Evolutionary conservation across 2,888 invertebrate genomes (phyloP).

Genomic region (Rhorus exstirpatorius): DNA sequence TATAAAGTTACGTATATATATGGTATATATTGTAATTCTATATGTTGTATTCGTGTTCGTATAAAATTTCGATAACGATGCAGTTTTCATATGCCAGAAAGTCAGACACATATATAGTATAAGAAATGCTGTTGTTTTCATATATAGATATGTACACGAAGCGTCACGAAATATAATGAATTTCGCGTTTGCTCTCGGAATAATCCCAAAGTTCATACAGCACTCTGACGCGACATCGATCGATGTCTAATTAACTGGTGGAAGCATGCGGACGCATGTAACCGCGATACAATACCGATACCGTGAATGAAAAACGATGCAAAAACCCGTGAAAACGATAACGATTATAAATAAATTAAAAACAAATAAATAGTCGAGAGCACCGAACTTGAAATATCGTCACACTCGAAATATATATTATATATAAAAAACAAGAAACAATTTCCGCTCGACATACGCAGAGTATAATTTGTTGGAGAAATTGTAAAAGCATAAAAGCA

Average conservation of each 20-base stretch:
- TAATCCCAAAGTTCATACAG: slow-evolving; percentile 22
- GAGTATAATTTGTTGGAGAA: no score
- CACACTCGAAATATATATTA: no score
- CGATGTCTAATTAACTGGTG: slow-evolving; percentile 47
- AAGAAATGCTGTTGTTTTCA: neutral
- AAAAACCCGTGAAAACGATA: neutral
- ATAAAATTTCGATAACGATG: slow-evolving; percentile 39
- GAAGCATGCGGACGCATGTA: slow-evolving; percentile 3
- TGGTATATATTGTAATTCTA: slow-evolving; percentile 5
- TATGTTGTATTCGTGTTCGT: neutral
- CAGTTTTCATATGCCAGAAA: neutral
- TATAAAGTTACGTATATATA: slow-evolving; percentile 18
- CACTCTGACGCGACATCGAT: neutral
- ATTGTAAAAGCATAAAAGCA: no score
- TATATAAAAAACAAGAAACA: no score
- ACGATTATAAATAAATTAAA: neutral
- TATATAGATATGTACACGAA: neutral
- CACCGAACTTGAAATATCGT: neutral
- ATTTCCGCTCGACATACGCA: no score
- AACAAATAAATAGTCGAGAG: neutral
- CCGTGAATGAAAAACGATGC: neutral
- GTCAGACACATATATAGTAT: neutral
- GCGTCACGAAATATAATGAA: slow-evolving; percentile 18
- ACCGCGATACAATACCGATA: neutral
- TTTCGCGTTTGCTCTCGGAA: neutral